Base-by-base conservation (phyloP, 2,113 vertebrate species). In the Tamias sibiricus region DNA sequence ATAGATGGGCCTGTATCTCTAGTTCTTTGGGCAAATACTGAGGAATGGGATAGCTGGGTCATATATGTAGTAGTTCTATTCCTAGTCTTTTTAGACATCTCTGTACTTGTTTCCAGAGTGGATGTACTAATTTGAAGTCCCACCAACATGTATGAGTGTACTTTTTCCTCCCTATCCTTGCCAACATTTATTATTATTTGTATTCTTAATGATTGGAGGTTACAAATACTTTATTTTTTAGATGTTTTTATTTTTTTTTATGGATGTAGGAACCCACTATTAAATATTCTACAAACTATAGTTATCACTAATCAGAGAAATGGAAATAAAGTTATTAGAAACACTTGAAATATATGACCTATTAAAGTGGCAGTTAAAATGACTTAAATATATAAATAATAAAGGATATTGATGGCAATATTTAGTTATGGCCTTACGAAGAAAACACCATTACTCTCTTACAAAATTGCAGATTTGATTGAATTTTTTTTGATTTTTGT, bases 251-350 rank as follows among this genome's bases (percentile, higher is more conserved):
- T 90, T 62, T 92, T 72, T 13, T 7, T 71, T 14, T 76, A 54
- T 81, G 9, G 35, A 90, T 52, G 37, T 54, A 81, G 35, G 8
- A 49, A 37, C 11, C 32, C 4, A 87, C 30, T 87, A n/a, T 68
- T 87, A 40, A 74, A 62, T 69, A 69, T 68, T 64, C 32, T 57
- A 52, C 6, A 83, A 1, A 76, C 24, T 77, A 9, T 9, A 90
- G 35, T 47, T 92, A 87, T 87, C 69, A 77, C 35, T 84, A 90
- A 86, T 85, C 40, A 85, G 44, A 85, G 24, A 95, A 81, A 88
- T 69, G 66, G 35, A 90, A 87, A 24, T 19, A 44, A 32, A 54
- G 28, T 24, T 42, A 76, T 71, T 4, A 40, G 32, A 86, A 91
- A 84, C 64, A 69, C 35, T 94, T 96, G 49, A 84, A 35, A 24